These are phyloP conservation scores for Microplitis mediator DNA, from an alignment of 1,140 invertebrate species.

Conservation along the genomic window DNA sequence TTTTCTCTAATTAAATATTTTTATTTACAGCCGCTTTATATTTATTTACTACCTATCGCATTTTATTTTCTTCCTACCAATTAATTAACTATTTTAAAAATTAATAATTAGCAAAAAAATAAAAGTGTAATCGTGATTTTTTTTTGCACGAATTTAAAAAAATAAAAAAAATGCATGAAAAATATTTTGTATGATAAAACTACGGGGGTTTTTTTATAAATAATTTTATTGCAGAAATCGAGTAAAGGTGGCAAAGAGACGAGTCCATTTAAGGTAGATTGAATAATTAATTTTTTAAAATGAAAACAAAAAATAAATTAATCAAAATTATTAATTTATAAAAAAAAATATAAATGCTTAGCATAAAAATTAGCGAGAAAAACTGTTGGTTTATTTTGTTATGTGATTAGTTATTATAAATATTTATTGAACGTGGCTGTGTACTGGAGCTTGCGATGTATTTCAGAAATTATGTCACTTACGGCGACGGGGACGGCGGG, in stretches of 20 bases:
- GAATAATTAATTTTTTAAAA: constrained; percentile 14
- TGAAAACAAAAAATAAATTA: not conserved
- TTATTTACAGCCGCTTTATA: too few species aligned
- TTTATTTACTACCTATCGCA: too few species aligned
- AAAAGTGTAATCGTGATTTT: too few species aligned
- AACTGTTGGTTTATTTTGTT: too few species aligned
- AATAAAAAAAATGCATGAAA: not conserved
- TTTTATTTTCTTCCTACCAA: too few species aligned
- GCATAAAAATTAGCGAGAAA: not conserved
- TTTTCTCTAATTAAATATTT: too few species aligned
- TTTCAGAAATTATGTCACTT: constrained; percentile 58
- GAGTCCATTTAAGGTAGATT: constrained; percentile 65
- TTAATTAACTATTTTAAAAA: not conserved
- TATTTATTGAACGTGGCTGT: constrained; percentile 40
- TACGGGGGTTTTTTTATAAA: constrained; percentile 30
- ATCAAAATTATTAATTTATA: not conserved
- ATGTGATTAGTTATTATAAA: not conserved
- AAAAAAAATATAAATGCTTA: not conserved
- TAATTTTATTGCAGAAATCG: constrained; percentile 67
- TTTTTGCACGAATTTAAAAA: not conserved
- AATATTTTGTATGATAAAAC: not conserved
- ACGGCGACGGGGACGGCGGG: constrained; percentile 44
- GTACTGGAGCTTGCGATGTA: constrained; percentile 37
- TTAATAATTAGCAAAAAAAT: not conserved
- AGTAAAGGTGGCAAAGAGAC: constrained; percentile 68